Conservation (phyloP, 2,113 vertebrate genomes). For the Sarotherodon lohbergeri region DNA sequence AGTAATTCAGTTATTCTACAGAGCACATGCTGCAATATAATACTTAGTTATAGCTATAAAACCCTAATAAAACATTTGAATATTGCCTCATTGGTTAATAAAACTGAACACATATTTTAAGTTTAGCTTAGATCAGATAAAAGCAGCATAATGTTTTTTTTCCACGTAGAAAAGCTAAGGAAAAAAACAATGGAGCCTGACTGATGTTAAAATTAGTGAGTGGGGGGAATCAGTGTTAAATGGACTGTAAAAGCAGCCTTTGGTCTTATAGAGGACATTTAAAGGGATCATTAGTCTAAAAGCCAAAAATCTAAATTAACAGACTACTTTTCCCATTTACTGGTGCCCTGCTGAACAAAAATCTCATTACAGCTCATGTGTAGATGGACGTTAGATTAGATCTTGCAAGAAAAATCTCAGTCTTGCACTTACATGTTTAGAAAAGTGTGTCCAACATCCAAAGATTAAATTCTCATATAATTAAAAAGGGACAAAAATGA, state of each 20-base stretch:
- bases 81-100: neutral
- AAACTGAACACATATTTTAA: neutral
- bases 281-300: neutral
- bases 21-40: neutral
- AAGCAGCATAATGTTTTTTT: neutral
- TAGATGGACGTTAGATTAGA: fast-evolving
- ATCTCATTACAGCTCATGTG: neutral
- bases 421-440: neutral
- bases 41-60: neutral
- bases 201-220: neutral
- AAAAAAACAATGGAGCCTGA: neutral
- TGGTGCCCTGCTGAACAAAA: neutral
- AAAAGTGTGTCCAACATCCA: neutral
- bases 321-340: neutral
- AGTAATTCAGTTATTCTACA: neutral
- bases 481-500: neutral
- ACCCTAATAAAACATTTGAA: neutral
- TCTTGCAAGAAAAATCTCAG: neutral
- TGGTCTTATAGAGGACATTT: neutral
- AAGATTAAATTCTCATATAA: neutral
- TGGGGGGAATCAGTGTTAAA: neutral
- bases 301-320: neutral
- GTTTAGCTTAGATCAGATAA: fast-evolving
- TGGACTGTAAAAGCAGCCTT: neutral
- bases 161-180: neutral